These are phyloP conservation scores for Monochamus alternatus DNA, from an alignment of 2,888 invertebrate species.

Conservation along the genomic window DNA sequence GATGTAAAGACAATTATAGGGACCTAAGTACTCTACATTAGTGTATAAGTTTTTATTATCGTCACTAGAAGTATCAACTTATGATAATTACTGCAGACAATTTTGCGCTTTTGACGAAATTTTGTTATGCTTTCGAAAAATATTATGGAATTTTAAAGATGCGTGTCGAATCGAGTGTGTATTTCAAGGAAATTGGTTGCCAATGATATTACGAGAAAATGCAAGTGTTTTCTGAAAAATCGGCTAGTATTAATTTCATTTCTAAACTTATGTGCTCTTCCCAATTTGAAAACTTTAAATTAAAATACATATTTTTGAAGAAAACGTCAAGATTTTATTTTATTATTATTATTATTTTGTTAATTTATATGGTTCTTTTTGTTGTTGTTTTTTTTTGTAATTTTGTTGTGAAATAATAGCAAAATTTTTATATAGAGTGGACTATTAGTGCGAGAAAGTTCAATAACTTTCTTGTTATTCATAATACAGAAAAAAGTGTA, in stretches of 20 bases:
- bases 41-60: slow-evolving; percentile 39
- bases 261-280: too few species aligned
- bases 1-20: slow-evolving; percentile 65
- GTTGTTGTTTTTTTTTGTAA: too few species aligned
- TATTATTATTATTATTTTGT: too few species aligned
- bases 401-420: too few species aligned
- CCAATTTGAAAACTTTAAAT: too few species aligned
- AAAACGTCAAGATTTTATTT: too few species aligned
- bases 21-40: slow-evolving; percentile 58
- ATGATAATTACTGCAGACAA: slow-evolving; percentile 16
- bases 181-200: slow-evolving; percentile 30
- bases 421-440: too few species aligned
- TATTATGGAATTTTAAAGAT: slow-evolving; percentile 12
- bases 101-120: slow-evolving; percentile 17
- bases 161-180: slow-evolving; percentile 15
- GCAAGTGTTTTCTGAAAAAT: background rate
- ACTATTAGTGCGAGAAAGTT: too few species aligned
- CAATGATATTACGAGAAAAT: slow-evolving; percentile 21
- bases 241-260: background rate
- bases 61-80: slow-evolving; percentile 28
- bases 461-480: too few species aligned
- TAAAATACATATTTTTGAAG: too few species aligned
- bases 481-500: too few species aligned
- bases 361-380: too few species aligned
- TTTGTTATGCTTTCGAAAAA: slow-evolving; percentile 18